Evolutionary conservation across 2,113 vertebrate species (phyloP).

Genomic region (Gambusia holbrooki): DNA sequence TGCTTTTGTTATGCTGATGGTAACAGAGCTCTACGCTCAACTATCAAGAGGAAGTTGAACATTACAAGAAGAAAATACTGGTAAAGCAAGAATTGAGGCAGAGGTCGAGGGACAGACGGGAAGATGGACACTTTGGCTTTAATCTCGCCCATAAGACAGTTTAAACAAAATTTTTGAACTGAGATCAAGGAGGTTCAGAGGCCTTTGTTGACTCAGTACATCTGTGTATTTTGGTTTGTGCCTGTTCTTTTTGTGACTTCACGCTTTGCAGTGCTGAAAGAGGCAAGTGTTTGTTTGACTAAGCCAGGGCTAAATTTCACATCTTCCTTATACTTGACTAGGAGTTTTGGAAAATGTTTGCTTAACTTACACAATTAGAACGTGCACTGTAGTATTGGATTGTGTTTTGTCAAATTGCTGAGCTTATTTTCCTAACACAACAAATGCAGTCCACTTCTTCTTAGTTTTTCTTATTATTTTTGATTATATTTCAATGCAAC

Average conservation of each 20-base stretch:
- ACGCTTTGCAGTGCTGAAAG: slow-evolving; percentile 33
- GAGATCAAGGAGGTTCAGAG: slow-evolving; percentile 37
- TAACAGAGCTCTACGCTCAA: background rate
- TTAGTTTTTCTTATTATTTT: slow-evolving; percentile 20
- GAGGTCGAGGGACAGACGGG: slow-evolving; percentile 17
- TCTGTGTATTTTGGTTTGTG: slow-evolving; percentile 59
- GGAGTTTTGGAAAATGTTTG: background rate
- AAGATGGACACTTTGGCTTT: slow-evolving; percentile 47
- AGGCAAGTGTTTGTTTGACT: slow-evolving; percentile 42
- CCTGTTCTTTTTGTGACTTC: slow-evolving; percentile 40
- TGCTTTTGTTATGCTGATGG: background rate
- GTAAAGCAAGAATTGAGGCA: slow-evolving; percentile 5
- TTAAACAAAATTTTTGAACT: slow-evolving; percentile 63
- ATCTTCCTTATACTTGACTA: slow-evolving; percentile 9
- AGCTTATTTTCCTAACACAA: slow-evolving; percentile 23
- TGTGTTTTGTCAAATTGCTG: background rate
- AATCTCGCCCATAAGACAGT: slow-evolving; percentile 34
- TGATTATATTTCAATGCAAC: slow-evolving; percentile 40
- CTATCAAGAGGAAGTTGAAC: slow-evolving; percentile 8
- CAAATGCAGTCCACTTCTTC: slow-evolving; percentile 18
- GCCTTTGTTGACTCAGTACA: slow-evolving; percentile 50
- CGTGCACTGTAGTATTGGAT: background rate
- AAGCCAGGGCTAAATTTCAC: slow-evolving; percentile 23
- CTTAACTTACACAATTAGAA: background rate
- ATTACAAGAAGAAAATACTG: slow-evolving; percentile 7